These are phyloP conservation scores for Drosophila cracens DNA, from an alignment of 2,888 invertebrate species.

Conservation along the genomic window DNA sequence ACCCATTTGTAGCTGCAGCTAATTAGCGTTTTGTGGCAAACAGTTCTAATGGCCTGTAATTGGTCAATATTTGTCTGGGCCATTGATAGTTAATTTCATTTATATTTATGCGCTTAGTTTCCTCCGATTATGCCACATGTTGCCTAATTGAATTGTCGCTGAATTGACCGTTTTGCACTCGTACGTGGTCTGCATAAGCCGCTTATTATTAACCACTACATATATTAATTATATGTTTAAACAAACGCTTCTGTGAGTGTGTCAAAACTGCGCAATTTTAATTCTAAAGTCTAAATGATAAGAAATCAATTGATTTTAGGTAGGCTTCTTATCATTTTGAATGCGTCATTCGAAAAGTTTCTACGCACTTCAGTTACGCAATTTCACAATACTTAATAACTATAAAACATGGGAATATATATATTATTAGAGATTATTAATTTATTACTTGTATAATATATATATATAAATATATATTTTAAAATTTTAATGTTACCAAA, in stretches of 20 bases:
- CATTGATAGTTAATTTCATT: slow-evolving; percentile 72
- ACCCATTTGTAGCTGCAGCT: slow-evolving; percentile 56
- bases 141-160: slow-evolving; percentile 49
- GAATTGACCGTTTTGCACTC: slow-evolving; percentile 21
- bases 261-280: background rate
- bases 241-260: background rate
- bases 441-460: background rate
- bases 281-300: background rate
- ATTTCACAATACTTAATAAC: slow-evolving; percentile 4
- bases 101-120: slow-evolving; percentile 55
- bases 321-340: background rate
- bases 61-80: slow-evolving; percentile 61
- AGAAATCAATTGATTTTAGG: background rate
- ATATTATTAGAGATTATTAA: background rate
- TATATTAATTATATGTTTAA: slow-evolving; percentile 27
- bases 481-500: background rate
- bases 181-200: slow-evolving; percentile 12
- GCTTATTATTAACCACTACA: slow-evolving; percentile 12
- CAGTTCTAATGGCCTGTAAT: slow-evolving; percentile 74
- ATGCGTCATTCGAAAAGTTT: slow-evolving; percentile 1
- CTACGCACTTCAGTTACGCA: background rate
- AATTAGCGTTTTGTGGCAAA: slow-evolving; percentile 62
- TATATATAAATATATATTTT: background rate
- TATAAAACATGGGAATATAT: background rate
- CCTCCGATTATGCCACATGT: slow-evolving; percentile 3